A percentile compares a stretch with the other conserved stretches of the same genome.
phyloP scores from a whole-genome alignment of 2,797 vertebrate species.

The Aphelocoma californica region DNA sequence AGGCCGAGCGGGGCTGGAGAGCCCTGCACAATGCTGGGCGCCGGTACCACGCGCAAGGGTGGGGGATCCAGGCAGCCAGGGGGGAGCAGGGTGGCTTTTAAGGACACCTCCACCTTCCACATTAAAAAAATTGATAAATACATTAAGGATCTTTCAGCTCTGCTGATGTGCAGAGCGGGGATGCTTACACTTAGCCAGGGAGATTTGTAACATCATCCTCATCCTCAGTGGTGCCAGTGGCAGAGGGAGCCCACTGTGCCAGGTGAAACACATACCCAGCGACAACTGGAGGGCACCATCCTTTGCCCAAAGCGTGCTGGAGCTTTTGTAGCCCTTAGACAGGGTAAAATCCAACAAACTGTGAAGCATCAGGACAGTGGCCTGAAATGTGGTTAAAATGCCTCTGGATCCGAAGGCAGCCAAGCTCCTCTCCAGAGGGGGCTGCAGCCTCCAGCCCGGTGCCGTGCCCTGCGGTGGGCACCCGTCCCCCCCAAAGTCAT shows the following conservation, averaged over 20 bases:
- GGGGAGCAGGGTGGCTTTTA: not conserved
- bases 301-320: not conserved
- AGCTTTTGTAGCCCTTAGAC: accelerated
- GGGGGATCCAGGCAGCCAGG: not conserved
- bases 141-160: not conserved
- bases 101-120: not conserved
- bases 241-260: not conserved
- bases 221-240: accelerated
- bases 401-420: not conserved
- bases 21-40: constrained; percentile 12
- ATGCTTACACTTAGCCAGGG: accelerated
- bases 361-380: not conserved
- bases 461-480: accelerated
- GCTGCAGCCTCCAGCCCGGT: not conserved
- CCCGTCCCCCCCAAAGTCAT: not conserved
- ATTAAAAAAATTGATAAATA: accelerated
- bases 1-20: constrained; percentile 33
- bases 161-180: accelerated
- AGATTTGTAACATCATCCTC: not conserved
- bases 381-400: not conserved
- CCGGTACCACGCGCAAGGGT: not conserved
- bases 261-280: accelerated
- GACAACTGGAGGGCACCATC: not conserved
- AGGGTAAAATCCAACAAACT: not conserved
- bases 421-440: not conserved